Evolutionary conservation across 2,888 invertebrate genomes (phyloP), one percentile per base, ranked within the genome.

Genomic region (Ennomos fuscantarius): DNA sequence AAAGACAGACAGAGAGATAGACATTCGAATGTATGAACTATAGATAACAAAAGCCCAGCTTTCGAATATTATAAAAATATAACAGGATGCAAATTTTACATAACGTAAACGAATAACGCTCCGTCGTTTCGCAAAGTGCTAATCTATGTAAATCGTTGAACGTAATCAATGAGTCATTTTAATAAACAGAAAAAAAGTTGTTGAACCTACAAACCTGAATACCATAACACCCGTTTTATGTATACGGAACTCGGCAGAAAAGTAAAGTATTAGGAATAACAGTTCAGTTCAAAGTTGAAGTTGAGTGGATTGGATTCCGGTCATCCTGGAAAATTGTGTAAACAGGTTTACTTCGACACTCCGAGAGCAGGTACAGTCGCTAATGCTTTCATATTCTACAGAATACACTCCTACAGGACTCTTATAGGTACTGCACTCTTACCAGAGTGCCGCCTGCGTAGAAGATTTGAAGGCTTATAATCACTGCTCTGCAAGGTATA

Each of bases 131-230:
- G 46, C 40, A 54, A 59, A 45, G 10, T 54, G 46, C 44, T 37
- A 53, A 60, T 57, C 48, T 65, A 65, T 62, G 65, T 42, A 58
- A 65, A 60, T 49, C 24, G 12, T 15, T 42, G 37, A 8, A 34
- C 49, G 49, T 57, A 60, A 62, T 55, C 55, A 54, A 42, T 65
- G 60, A 62, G 48, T 62, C 60, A 60, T 34, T 33, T 24, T 40
- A 46, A 49, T 44, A 42, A 60, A 46, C 37, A 49, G 43, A 55
- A 39, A 40, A 52, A 45, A 52, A 51, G 13, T 32, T 52, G 35
- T 50, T 12, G 39, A 50, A 46, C 62, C 62, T 52, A 55, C 39
- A 62, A 58, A 55, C 53, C 55, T 55, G 39, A 55, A 62, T 55
- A 59, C 58, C 52, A 32, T 9, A n/a, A 9, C 13, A n/a, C 8